Conservation (phyloP, 2,113 vertebrate genomes). For the Odocoileus virginianus region DNA sequence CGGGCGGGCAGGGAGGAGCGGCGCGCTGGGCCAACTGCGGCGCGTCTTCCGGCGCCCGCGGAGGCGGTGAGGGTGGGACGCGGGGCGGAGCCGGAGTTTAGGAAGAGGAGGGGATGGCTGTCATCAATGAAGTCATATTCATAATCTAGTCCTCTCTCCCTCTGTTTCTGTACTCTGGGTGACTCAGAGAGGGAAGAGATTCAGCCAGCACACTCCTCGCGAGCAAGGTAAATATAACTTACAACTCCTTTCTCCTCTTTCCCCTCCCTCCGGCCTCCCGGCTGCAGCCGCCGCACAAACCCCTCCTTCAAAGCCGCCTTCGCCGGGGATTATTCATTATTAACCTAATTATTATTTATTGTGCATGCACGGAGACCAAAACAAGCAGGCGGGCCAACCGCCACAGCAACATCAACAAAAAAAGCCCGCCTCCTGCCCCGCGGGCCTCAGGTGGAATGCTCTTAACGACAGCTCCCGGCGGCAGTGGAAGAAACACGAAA, state of each 20-base stretch:
- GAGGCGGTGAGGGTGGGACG: constrained; percentile 63
- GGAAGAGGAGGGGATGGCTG: constrained; percentile 86
- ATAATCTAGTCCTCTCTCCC: constrained; percentile 78
- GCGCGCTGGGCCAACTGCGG: constrained; percentile 42
- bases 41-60: constrained; percentile 69
- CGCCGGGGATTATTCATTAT: constrained; percentile 43
- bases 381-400: constrained; percentile 72
- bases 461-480: constrained; percentile 47
- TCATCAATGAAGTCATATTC: constrained; percentile 89
- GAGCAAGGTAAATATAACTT: constrained; percentile 81
- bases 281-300: constrained; percentile 25
- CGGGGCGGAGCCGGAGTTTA: constrained; percentile 82
- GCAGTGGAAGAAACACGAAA: constrained; percentile 56
- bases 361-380: constrained; percentile 70
- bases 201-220: constrained; percentile 71
- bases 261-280: constrained; percentile 29
- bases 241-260: constrained; percentile 56
- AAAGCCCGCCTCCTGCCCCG: constrained; percentile 69
- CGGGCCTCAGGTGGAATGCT: constrained; percentile 64
- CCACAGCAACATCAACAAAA: constrained; percentile 8
- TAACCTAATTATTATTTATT: constrained; percentile 69
- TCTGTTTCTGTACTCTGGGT: constrained; percentile 72
- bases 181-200: constrained; percentile 76
- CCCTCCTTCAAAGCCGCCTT: constrained; percentile 47
- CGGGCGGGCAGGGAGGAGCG: constrained; percentile 51